Evolutionary conservation across 2,797 vertebrate species (phyloP).

Genomic region (Sebastes kiyomatsui): DNA sequence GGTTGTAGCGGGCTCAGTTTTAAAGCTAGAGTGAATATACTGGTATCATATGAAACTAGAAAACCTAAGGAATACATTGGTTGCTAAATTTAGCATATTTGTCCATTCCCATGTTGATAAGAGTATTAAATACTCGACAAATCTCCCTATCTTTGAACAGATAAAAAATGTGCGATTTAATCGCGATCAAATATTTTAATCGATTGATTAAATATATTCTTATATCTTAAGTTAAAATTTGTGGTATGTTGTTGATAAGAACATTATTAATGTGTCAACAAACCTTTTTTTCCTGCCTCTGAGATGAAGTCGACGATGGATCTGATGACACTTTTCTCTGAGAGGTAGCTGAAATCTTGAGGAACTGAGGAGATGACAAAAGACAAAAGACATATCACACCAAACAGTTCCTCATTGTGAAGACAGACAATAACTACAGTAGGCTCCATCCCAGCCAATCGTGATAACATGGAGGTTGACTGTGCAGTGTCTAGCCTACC

Average conservation of each 20-base stretch:
- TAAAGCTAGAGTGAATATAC: too few species aligned
- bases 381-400: neutral
- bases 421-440: neutral
- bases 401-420: neutral
- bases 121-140: too few species aligned
- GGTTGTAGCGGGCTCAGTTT: too few species aligned
- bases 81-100: too few species aligned
- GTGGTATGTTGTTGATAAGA: neutral
- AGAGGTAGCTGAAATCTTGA: conserved; percentile 92
- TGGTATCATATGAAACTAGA: too few species aligned
- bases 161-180: too few species aligned
- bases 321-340: conserved; percentile 92
- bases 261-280: neutral
- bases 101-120: too few species aligned
- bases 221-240: neutral
- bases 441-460: too few species aligned
- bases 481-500: conserved; percentile 72
- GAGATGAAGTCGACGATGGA: conserved; percentile 84
- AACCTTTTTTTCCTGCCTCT: conserved; percentile 93
- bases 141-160: too few species aligned
- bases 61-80: too few species aligned
- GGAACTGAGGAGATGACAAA: conserved; percentile 84
- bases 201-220: accelerated
- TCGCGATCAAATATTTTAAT: neutral
- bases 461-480: neutral